Evolutionary conservation across 2,888 invertebrate genomes (phyloP).

Genomic region (Diploptera punctata): DNA sequence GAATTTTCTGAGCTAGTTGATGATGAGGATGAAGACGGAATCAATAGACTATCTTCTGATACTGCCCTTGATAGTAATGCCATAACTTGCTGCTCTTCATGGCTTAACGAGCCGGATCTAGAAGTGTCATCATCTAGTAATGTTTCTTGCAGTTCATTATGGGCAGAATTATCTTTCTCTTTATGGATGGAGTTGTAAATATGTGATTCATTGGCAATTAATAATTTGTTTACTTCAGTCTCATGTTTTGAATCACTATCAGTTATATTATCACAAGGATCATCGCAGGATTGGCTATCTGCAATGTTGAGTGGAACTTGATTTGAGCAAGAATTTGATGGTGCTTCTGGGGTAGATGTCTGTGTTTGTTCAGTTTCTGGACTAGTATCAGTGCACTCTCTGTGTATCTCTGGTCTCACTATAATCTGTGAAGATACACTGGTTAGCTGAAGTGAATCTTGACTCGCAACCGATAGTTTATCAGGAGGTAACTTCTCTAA

Average conservation of each 20-base stretch:
- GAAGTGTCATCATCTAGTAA: neutral
- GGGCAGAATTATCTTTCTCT: neutral
- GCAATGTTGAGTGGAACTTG: too few relatives aligned
- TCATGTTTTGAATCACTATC: too few relatives aligned
- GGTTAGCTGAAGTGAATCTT: neutral
- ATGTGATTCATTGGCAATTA: slow-evolving; percentile 1
- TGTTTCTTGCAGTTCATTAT: neutral
- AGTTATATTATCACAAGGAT: too few relatives aligned
- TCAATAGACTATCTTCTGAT: slow-evolving; percentile 52
- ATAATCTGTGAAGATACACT: neutral
- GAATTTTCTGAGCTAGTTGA: slow-evolving; percentile 9
- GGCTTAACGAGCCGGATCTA: neutral
- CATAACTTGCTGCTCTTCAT: slow-evolving; percentile 33
- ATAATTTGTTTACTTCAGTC: neutral
- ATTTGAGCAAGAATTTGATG: too few relatives aligned
- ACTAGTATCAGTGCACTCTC: slow-evolving; percentile 7
- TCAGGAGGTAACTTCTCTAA: neutral
- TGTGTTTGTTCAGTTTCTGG: neutral
- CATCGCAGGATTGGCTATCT: too few relatives aligned
- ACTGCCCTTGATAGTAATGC: slow-evolving; percentile 35
- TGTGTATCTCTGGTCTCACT: slow-evolving; percentile 19
- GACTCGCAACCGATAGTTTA: neutral
- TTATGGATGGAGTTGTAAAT: neutral
- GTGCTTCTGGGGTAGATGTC: too few relatives aligned
- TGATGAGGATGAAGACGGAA: slow-evolving; percentile 50